Evolutionary conservation across 2,113 vertebrate species (phyloP).

Genomic region (Hippotragus niger): DNA sequence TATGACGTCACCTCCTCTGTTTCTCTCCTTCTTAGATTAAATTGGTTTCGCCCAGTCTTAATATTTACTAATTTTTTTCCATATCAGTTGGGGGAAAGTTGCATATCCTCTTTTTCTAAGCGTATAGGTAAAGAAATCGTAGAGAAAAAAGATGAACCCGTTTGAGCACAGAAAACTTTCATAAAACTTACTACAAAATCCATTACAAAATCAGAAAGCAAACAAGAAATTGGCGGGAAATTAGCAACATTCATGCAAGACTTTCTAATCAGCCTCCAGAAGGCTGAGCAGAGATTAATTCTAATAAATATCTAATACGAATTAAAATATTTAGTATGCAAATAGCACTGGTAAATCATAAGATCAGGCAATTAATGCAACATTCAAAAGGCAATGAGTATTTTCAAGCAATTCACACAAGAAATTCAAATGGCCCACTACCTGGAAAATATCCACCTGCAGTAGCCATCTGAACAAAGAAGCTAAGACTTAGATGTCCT

Average conservation of each 20-base stretch:
- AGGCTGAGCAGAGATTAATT: neutral
- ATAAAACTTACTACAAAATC: neutral
- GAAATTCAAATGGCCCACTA: no score
- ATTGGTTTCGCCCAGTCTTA: neutral
- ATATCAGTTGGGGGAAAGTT: neutral
- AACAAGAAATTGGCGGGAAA: no score
- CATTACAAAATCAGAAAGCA: neutral
- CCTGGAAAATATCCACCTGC: neutral
- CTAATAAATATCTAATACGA: neutral
- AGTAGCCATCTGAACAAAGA: neutral
- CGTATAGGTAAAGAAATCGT: neutral
- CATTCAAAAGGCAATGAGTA: no score
- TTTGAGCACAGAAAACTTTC: neutral
- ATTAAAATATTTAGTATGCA: neutral
- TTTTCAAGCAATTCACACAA: neutral
- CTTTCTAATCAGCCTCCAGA: neutral
- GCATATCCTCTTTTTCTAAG: neutral
- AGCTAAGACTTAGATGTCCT: neutral
- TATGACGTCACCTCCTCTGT: fast-evolving
- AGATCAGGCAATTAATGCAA: neutral
- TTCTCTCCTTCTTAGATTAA: neutral
- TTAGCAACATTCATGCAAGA: neutral
- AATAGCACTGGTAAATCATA: neutral
- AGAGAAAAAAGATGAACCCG: neutral
- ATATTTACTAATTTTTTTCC: neutral